Percentiles rank a stretch among this genome's conserved stretches.
Evolutionary conservation across 2,113 vertebrate species (phyloP).

Genomic region (Anguilla rostrata): DNA sequence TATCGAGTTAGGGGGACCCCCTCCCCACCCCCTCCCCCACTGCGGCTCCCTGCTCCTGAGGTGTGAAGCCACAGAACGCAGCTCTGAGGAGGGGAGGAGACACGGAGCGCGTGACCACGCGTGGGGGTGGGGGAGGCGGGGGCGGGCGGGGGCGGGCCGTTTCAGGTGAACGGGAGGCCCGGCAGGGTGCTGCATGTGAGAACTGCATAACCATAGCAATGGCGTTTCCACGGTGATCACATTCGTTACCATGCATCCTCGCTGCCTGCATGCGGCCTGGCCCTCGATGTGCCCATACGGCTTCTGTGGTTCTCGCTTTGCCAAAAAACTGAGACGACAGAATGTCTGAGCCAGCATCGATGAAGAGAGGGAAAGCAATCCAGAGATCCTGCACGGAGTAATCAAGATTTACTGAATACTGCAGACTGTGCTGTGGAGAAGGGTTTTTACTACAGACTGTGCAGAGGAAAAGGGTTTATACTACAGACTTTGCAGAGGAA

Average conservation of each 20-base stretch:
- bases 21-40: neutral
- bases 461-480: neutral
- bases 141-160: neutral
- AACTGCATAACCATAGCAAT: neutral
- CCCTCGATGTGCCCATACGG: too few species aligned
- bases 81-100: neutral
- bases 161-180: slow-evolving; percentile 27
- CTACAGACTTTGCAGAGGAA: neutral
- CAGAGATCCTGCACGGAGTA: neutral
- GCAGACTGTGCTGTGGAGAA: neutral
- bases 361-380: neutral
- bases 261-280: neutral
- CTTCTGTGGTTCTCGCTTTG: neutral
- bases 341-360: neutral
- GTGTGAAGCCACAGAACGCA: neutral
- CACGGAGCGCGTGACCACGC: neutral
- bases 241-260: neutral
- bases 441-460: neutral
- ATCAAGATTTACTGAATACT: neutral
- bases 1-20: slow-evolving; percentile 1
- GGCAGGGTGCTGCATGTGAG: neutral
- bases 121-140: too few species aligned
- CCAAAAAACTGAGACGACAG: neutral
- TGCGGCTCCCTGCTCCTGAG: neutral
- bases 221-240: neutral